Percentiles rank a stretch among this genome's conserved stretches.
Evolutionary conservation across 2,797 vertebrate genomes (phyloP).

Genomic region (Petrocephalus sullivani): DNA sequence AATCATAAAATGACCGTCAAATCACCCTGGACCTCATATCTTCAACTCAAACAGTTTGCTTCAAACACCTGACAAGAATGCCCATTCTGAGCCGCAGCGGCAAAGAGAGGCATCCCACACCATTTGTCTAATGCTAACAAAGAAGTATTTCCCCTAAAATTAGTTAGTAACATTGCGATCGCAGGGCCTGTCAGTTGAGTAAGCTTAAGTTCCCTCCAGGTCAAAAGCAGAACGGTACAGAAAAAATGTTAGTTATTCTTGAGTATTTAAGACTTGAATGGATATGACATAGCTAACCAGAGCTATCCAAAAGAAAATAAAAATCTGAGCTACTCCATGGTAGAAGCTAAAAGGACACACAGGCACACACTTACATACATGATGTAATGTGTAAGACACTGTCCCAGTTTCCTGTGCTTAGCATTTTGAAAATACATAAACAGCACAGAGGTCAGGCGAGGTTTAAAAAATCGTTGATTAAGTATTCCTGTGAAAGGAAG

Average conservation of each 20-base stretch:
- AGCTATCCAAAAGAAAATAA: neutral
- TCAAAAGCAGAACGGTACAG: neutral
- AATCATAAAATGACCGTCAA: neutral
- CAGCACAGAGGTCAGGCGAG: neutral
- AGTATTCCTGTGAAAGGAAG: neutral
- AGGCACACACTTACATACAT: neutral
- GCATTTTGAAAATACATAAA: neutral
- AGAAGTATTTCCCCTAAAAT: neutral
- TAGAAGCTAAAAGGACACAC: neutral
- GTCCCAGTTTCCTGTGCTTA: neutral
- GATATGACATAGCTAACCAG: neutral
- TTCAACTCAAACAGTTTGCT: neutral
- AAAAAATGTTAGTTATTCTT: neutral
- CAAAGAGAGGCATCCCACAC: neutral
- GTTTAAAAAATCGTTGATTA: neutral
- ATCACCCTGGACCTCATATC: neutral
- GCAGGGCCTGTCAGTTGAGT: neutral
- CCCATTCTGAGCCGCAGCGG: neutral
- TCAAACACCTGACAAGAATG: neutral
- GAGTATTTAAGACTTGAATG: neutral
- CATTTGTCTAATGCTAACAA: neutral
- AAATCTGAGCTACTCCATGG: neutral
- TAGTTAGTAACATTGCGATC: neutral
- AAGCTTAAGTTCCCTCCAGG: neutral
- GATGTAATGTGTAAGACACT: neutral